Conservation (phyloP, 2,888 invertebrate genomes). For the Drosophila histrio region DNA sequence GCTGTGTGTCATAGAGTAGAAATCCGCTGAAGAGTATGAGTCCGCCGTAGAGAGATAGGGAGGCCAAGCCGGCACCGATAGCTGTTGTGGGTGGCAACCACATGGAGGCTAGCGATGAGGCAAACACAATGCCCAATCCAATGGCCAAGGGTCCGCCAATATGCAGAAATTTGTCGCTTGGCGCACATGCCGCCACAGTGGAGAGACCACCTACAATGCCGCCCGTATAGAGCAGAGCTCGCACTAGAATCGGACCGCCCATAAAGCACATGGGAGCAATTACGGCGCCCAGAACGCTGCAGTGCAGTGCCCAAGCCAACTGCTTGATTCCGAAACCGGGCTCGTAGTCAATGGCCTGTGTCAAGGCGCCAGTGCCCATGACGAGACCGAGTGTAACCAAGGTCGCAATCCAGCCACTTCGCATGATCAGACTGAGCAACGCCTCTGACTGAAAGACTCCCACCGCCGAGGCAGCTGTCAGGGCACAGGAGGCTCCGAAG, state of each 20-base stretch:
- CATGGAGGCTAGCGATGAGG: constrained; percentile 94
- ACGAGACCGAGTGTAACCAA: constrained; percentile 92
- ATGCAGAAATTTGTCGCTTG: constrained; percentile 97
- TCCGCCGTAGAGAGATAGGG: constrained; percentile 97
- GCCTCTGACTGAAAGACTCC: constrained; percentile 92
- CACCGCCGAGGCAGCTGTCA: constrained; percentile 93
- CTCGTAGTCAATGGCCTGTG: constrained; percentile 92
- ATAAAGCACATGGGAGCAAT: constrained; percentile 96
- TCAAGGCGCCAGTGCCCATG: constrained; percentile 94
- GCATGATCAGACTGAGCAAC: constrained; percentile 91
- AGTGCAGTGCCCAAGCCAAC: constrained; percentile 92
- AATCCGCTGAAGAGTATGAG: constrained; percentile 96
- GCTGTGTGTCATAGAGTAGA: constrained; percentile 97
- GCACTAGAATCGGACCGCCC: constrained; percentile 94
- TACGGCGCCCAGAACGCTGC: constrained; percentile 94
- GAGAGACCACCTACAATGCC: constrained; percentile 98
- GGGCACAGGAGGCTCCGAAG: constrained; percentile 93
- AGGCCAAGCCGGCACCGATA: constrained; percentile 94
- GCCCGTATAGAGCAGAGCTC: constrained; percentile 97
- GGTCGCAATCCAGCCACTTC: constrained; percentile 92
- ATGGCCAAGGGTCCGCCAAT: constrained; percentile 98
- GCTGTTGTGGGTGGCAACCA: constrained; percentile 96
- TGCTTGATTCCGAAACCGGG: constrained; percentile 93
- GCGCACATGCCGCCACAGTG: constrained; percentile 96
- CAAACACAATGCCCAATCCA: constrained; percentile 97